These are phyloP conservation scores for Portunus trituberculatus DNA, from an alignment of 1,140 invertebrate genomes.

Conservation along the genomic window DNA sequence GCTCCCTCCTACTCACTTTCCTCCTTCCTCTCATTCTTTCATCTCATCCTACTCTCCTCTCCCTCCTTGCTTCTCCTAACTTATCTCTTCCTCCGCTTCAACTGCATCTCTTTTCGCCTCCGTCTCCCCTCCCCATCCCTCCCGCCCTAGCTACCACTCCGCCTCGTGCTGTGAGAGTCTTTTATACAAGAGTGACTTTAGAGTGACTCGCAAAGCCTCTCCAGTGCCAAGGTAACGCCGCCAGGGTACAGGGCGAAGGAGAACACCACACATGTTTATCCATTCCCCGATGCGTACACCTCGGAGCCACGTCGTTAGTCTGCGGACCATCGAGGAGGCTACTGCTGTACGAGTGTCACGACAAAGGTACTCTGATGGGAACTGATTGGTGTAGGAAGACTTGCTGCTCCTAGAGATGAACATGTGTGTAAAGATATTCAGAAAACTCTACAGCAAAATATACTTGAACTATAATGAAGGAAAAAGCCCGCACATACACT, in stretches of 20 bases:
- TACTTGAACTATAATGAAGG: too few species aligned
- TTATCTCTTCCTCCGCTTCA: not conserved
- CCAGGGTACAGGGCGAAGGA: not conserved
- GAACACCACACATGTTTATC: not conserved
- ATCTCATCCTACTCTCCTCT: slow-evolving; percentile 3
- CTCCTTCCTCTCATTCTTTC: not conserved
- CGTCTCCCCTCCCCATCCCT: not conserved
- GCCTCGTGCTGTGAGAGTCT: not conserved
- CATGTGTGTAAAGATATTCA: too few species aligned
- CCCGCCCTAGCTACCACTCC: not conserved
- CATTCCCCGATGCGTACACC: not conserved
- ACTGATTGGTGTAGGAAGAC: too few species aligned
- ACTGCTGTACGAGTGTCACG: too few species aligned
- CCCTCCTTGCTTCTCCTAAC: not conserved
- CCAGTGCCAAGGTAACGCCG: not conserved
- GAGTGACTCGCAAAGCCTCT: slow-evolving; percentile 3
- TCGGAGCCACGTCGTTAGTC: not conserved
- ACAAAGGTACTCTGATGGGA: too few species aligned
- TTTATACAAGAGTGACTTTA: not conserved
- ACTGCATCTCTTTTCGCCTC: not conserved
- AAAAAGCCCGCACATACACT: not conserved
- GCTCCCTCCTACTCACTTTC: slow-evolving; percentile 1
- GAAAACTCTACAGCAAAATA: too few species aligned
- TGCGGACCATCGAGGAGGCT: not conserved
- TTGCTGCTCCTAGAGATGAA: too few species aligned